Conservation (phyloP, 2,113 vertebrate species). For the human (Homo sapiens) region GRCh38 chr7:69320001-69320500, state of each 20-base stretch:
- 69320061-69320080: slow-evolving; percentile 56
- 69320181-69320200: slow-evolving; percentile 74
- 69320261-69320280: slow-evolving; percentile 78
- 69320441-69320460: slow-evolving; percentile 71
- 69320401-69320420: slow-evolving; percentile 66
- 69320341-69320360: slow-evolving; percentile 81
- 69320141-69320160: slow-evolving; percentile 55
- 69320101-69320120: slow-evolving; percentile 29
- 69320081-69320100: slow-evolving; percentile 62
- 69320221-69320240: slow-evolving; percentile 79
- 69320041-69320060: slow-evolving; percentile 43
- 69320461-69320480: slow-evolving; percentile 82
- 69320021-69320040: slow-evolving; percentile 44
- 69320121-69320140: slow-evolving; percentile 57
- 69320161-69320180: slow-evolving; percentile 67
- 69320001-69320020: slow-evolving; percentile 53
- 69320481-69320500: slow-evolving; percentile 74
- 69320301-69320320: slow-evolving; percentile 78
- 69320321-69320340: slow-evolving; percentile 89
- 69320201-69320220: slow-evolving; percentile 77
- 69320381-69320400: slow-evolving; percentile 77
- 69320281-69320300: slow-evolving; percentile 81
- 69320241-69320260: slow-evolving; percentile 77
- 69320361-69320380: slow-evolving; percentile 85
- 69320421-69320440: slow-evolving; percentile 59